Evolutionary conservation across 2,113 vertebrate genomes (phyloP).

Genomic region (Tenrec ecaudatus): DNA sequence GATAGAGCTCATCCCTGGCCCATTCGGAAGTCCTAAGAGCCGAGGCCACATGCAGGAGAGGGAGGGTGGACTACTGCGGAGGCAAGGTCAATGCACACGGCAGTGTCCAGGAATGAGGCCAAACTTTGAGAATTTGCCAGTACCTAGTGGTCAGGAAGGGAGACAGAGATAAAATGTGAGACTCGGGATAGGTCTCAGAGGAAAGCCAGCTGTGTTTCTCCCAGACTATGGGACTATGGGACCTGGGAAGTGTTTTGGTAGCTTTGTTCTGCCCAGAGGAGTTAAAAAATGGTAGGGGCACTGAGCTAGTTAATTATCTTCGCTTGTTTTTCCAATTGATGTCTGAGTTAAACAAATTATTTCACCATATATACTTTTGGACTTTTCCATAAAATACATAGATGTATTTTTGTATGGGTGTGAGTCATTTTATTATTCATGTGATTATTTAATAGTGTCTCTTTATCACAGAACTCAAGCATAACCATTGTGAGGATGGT

Average conservation of each 20-base stretch:
- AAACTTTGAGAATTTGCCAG: neutral
- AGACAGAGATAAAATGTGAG: too few species aligned
- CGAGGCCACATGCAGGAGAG: neutral
- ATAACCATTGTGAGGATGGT: too few species aligned
- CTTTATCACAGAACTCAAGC: too few species aligned
- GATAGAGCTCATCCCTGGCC: neutral
- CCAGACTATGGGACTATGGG: neutral
- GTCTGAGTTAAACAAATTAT: neutral
- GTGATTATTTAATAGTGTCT: neutral
- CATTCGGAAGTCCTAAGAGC: neutral
- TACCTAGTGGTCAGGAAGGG: too few species aligned
- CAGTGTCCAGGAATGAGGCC: neutral
- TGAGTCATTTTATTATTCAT: neutral
- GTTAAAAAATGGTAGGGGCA: neutral
- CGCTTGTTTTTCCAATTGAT: neutral
- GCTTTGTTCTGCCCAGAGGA: neutral
- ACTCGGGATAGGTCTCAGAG: neutral
- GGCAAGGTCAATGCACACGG: neutral
- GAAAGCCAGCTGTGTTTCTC: neutral
- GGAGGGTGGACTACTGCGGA: neutral
- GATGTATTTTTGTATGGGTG: neutral
- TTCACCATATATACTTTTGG: neutral
- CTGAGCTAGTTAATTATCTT: neutral
- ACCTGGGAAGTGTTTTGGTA: neutral
- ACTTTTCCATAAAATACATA: slow-evolving; percentile 5